These are phyloP conservation scores for Thryonomys swinderianus DNA, from an alignment of 2,113 vertebrate species.

Conservation along the genomic window DNA sequence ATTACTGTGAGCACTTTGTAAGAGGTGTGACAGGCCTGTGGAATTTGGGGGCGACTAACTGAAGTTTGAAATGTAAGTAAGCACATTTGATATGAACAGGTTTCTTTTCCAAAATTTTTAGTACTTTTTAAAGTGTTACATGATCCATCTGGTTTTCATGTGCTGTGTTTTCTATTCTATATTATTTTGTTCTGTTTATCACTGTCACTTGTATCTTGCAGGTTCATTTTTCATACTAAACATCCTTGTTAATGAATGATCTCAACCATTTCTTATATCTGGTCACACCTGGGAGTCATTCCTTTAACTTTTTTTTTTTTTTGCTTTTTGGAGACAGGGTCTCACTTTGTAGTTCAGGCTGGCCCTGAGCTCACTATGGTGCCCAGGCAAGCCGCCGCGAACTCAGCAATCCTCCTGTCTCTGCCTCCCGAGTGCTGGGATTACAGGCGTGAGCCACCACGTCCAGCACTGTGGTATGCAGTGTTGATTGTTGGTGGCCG, in stretches of 20 bases:
- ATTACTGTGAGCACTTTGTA: not conserved
- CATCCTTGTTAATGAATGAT: not conserved
- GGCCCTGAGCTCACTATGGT: too few relatives aligned
- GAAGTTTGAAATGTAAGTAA: not conserved
- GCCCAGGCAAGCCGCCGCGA: too few relatives aligned
- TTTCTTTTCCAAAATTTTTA: slow-evolving; percentile 40
- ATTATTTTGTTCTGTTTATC: not conserved
- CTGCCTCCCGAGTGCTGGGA: too few relatives aligned
- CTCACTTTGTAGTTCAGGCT: too few relatives aligned
- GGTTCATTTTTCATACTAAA: slow-evolving; percentile 45
- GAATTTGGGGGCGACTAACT: not conserved
- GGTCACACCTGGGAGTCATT: not conserved
- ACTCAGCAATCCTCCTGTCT: too few relatives aligned
- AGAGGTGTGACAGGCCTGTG: not conserved
- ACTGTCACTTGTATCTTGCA: not conserved
- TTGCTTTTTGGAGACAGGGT: too few relatives aligned
- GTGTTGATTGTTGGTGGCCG: too few relatives aligned
- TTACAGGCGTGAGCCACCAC: too few relatives aligned
- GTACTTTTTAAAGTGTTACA: not conserved
- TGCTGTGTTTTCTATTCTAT: not conserved
- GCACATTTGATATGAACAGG: not conserved
- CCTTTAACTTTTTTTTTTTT: too few relatives aligned
- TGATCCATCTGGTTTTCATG: not conserved
- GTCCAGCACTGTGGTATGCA: too few relatives aligned
- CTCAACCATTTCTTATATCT: not conserved